Conservation (phyloP, 1,140 invertebrate species). For the Oreohelix idahoensis region DNA sequence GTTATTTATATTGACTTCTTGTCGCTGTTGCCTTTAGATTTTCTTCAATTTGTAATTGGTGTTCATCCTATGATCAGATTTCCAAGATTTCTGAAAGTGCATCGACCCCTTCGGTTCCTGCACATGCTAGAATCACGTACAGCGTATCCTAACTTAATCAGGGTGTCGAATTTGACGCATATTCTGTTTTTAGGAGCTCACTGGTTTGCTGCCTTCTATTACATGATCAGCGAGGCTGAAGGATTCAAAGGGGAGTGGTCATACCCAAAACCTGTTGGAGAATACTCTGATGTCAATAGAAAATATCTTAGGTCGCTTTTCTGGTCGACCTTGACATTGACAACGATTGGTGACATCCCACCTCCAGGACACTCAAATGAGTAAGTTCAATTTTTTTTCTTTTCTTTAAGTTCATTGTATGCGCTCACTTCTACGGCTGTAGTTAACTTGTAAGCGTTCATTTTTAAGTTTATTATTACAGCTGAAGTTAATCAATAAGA, state of each 20-base stretch:
- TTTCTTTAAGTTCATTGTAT: no score
- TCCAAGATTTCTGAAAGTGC: slow-evolving; percentile 81
- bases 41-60: slow-evolving; percentile 79
- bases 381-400: slow-evolving; percentile 80
- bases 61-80: slow-evolving; percentile 73
- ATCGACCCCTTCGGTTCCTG: slow-evolving; percentile 92
- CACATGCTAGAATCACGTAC: slow-evolving; percentile 96
- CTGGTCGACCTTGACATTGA: slow-evolving; percentile 97
- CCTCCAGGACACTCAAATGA: slow-evolving; percentile 95
- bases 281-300: slow-evolving; percentile 88
- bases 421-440: no score
- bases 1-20: slow-evolving; percentile 89
- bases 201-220: slow-evolving; percentile 98
- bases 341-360: slow-evolving; percentile 92
- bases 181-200: slow-evolving; percentile 94
- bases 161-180: slow-evolving; percentile 95
- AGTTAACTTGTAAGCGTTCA: no score
- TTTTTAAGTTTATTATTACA: no score
- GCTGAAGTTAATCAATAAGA: no score
- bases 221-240: slow-evolving; percentile 92
- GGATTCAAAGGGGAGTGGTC: slow-evolving; percentile 92
- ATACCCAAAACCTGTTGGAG: slow-evolving; percentile 82
- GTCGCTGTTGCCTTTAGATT: slow-evolving; percentile 87
- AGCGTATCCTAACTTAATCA: slow-evolving; percentile 95
- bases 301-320: slow-evolving; percentile 95